Conservation (phyloP, 2,113 vertebrate species). For the Vombatus ursinus region DNA sequence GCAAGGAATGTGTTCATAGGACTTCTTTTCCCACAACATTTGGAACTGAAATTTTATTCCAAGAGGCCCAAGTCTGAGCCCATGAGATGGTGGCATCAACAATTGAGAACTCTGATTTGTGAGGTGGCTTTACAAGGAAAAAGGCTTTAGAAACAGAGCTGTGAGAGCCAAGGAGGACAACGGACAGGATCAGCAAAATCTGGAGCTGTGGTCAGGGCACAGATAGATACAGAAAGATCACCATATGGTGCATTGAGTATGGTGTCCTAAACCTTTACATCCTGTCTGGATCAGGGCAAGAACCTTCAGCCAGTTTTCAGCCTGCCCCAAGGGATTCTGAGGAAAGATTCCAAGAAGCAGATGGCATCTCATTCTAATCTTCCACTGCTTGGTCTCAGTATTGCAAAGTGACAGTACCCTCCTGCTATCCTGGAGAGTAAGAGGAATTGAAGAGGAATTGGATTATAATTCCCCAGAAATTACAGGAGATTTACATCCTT, state of each 20-base stretch:
- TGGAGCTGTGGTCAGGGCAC: background rate
- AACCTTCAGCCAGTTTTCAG: background rate
- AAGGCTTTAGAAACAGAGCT: background rate
- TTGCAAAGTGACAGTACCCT: background rate
- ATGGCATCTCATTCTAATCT: background rate
- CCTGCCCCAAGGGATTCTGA: background rate
- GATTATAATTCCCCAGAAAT: background rate
- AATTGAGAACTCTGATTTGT: background rate
- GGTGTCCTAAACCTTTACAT: background rate
- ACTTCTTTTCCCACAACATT: background rate
- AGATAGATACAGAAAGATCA: background rate
- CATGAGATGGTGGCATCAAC: background rate
- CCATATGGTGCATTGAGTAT: background rate
- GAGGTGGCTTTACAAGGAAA: background rate
- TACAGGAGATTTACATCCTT: background rate
- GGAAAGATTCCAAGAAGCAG: background rate
- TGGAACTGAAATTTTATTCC: background rate
- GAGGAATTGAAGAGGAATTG: background rate
- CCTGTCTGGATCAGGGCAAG: background rate
- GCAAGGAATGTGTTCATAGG: background rate
- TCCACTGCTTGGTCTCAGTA: background rate
- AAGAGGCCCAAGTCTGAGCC: background rate
- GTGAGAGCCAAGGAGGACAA: background rate
- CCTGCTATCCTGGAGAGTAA: background rate
- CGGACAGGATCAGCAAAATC: background rate